phyloP scores from a whole-genome alignment of 2,113 vertebrate genomes.

The Cromileptes altivelis region DNA sequence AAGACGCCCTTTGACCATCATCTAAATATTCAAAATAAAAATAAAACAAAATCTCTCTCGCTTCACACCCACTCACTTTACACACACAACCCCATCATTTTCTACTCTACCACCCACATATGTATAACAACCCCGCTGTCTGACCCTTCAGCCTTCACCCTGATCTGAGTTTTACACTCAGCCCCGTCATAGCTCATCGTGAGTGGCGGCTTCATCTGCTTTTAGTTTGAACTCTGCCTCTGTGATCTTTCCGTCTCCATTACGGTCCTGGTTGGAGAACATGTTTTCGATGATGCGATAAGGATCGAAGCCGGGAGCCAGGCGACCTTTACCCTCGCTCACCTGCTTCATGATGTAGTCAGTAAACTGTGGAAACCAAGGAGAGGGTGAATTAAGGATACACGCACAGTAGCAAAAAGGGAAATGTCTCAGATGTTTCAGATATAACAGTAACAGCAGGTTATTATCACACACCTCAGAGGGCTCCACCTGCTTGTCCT shows the following conservation, averaged over 20 bases:
- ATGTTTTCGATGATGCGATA: constrained; percentile 95
- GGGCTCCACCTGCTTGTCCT: constrained; percentile 87
- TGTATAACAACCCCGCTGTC: constrained; percentile 30
- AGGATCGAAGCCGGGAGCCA: constrained; percentile 94
- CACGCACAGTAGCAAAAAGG: background rate
- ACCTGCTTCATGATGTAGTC: constrained; percentile 95
- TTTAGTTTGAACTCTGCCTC: constrained; percentile 96
- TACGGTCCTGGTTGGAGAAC: constrained; percentile 97
- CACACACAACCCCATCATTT: constrained; percentile 7
- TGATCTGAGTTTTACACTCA: constrained; percentile 21
- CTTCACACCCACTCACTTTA: constrained; percentile 10
- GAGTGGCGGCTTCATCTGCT: constrained; percentile 90
- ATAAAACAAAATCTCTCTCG: constrained; percentile 20
- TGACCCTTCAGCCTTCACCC: constrained; percentile 53
- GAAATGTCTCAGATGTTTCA: background rate
- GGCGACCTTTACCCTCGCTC: constrained; percentile 91
- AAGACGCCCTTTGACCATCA: constrained; percentile 8
- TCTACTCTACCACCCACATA: constrained; percentile 36
- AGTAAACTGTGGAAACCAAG: constrained; percentile 87
- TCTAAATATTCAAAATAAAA: constrained; percentile 30
- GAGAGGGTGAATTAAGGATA: background rate
- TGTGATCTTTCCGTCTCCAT: constrained; percentile 93
- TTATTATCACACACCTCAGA: constrained; percentile 88
- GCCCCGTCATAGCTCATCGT: constrained; percentile 92
- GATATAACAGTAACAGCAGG: background rate